Evolutionary conservation across 2,888 invertebrate genomes (phyloP).

Genomic region (Tricholauxania praeusta): DNA sequence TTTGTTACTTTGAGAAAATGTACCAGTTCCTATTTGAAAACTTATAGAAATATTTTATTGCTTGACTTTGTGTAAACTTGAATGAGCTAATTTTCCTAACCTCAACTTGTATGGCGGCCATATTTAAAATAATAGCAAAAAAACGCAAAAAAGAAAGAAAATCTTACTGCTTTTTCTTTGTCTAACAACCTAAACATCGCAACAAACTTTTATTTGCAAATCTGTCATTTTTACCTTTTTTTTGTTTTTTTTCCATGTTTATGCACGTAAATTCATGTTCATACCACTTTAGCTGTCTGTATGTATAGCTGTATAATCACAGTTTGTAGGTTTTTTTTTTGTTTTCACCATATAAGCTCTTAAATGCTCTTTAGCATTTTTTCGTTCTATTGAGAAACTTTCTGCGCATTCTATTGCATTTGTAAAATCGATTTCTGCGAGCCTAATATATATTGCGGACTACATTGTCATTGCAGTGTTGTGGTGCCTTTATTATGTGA

Average conservation of each 20-base stretch:
- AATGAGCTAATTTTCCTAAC: no score
- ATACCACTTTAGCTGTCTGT: not conserved
- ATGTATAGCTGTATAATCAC: conserved; percentile 10
- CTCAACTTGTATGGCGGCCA: conserved; percentile 1
- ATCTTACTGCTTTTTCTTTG: not conserved
- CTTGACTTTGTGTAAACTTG: no score
- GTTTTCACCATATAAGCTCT: not conserved
- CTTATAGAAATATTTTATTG: no score
- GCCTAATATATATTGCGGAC: conserved; percentile 62
- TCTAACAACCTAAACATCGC: not conserved
- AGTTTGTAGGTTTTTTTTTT: conserved; percentile 28
- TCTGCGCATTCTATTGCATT: not conserved
- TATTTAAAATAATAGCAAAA: conserved; percentile 7
- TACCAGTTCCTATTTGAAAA: no score
- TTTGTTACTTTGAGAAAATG: no score
- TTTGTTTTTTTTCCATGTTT: not conserved
- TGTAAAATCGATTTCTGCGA: conserved; percentile 48
- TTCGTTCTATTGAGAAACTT: conserved; percentile 24
- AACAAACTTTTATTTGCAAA: not conserved
- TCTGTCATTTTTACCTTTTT: conserved; percentile 2
- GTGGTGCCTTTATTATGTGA: not conserved
- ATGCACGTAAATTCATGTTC: no score
- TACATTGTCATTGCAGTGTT: conserved; percentile 61
- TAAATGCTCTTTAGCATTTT: conserved; percentile 4
- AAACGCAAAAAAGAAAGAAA: not conserved